These are phyloP conservation scores for Choloepus hoffmanni DNA, from an alignment of 2,113 vertebrate species.

Conservation along the genomic window DNA sequence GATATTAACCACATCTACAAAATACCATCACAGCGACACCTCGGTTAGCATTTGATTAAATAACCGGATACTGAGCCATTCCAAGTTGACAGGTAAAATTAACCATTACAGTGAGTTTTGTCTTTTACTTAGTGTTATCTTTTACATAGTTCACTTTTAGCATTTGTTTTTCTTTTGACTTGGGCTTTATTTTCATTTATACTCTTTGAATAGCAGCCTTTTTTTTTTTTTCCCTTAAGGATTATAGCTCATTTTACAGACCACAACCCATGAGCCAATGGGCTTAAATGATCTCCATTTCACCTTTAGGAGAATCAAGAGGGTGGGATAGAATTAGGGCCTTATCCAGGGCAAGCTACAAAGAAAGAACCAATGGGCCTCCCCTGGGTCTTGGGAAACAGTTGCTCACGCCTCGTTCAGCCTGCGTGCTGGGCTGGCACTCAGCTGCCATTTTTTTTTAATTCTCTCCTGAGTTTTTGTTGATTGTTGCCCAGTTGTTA, in stretches of 20 bases:
- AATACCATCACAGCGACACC: too few species aligned
- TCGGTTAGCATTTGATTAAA: too few species aligned
- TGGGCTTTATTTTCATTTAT: constrained; percentile 19
- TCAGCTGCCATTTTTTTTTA: background rate
- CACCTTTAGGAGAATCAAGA: background rate
- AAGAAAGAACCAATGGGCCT: too few species aligned
- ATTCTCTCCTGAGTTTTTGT: background rate
- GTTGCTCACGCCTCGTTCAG: background rate
- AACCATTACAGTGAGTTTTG: too few species aligned
- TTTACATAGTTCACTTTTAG: background rate
- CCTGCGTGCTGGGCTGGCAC: background rate
- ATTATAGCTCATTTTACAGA: background rate
- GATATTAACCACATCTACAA: too few species aligned
- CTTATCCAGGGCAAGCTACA: background rate
- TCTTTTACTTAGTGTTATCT: too few species aligned
- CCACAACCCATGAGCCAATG: too few species aligned
- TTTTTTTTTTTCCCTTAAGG: background rate
- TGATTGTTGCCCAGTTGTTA: background rate
- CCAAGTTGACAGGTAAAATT: too few species aligned
- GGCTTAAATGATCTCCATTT: background rate
- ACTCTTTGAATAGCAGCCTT: constrained; percentile 15
- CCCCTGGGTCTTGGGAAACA: background rate
- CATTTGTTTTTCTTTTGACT: background rate
- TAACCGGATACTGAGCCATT: too few species aligned
- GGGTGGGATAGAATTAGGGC: background rate